Conservation (phyloP, 1,140 invertebrate genomes). For the Apis mellifera region Amel_HAv3.1 CM009935.2:4201501-4202000, state of each 20-base stretch:
- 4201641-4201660: constrained; percentile 40
- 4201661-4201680: background rate
- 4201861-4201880: background rate
- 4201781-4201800: constrained; percentile 50
- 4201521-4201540: background rate
- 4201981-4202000: constrained; percentile 46
- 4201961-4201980: constrained; percentile 44
- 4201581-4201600: background rate
- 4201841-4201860: background rate
- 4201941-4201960: constrained; percentile 57
- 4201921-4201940: constrained; percentile 41
- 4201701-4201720: constrained; percentile 23
- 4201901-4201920: constrained; percentile 63
- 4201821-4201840: constrained; percentile 51
- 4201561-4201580: background rate
- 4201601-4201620: constrained; percentile 12
- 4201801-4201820: constrained; percentile 50
- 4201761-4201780: constrained; percentile 48
- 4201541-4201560: background rate
- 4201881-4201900: constrained; percentile 48
- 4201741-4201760: constrained; percentile 45
- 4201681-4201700: constrained; percentile 13
- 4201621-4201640: constrained; percentile 13
- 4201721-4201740: constrained; percentile 23
- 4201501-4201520: background rate